Evolutionary conservation across 2,888 invertebrate genomes (phyloP).

Genomic region (Monoplex corrugatus): DNA sequence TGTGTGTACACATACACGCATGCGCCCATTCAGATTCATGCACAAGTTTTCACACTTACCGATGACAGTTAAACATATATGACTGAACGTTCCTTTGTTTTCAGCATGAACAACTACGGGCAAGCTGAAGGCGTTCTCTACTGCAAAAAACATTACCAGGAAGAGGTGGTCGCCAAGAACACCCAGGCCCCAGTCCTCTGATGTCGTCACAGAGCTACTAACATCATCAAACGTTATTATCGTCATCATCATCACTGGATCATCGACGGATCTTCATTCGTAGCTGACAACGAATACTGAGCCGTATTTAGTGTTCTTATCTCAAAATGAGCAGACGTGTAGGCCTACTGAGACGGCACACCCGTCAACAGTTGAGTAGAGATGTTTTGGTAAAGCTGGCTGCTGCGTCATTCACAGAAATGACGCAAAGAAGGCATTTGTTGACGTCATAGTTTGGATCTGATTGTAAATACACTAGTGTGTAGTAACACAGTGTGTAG

Average conservation of each 20-base stretch:
- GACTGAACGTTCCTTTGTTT: not conserved
- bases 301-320: too few species aligned
- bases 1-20: not conserved
- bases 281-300: not conserved
- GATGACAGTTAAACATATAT: not conserved
- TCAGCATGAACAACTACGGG: constrained; percentile 78
- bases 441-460: too few species aligned
- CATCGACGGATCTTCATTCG: too few species aligned
- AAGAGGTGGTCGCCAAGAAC: constrained; percentile 77
- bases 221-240: not conserved
- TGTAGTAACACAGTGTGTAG: too few species aligned
- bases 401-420: too few species aligned
- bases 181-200: constrained; percentile 67
- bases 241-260: not conserved
- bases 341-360: too few species aligned
- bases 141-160: constrained; percentile 80
- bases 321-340: not conserved
- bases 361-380: too few species aligned
- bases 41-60: too few species aligned
- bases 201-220: not conserved
- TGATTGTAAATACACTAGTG: too few species aligned
- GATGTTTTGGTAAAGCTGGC: not conserved
- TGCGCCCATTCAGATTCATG: too few species aligned
- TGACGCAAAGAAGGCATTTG: too few species aligned
- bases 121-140: constrained; percentile 78